Percentiles rank a stretch among this genome's conserved stretches.
Evolutionary conservation across 53 echinoderm and acorn worm species (phyloP).

Genomic region (Apostichopus leukothele): DNA sequence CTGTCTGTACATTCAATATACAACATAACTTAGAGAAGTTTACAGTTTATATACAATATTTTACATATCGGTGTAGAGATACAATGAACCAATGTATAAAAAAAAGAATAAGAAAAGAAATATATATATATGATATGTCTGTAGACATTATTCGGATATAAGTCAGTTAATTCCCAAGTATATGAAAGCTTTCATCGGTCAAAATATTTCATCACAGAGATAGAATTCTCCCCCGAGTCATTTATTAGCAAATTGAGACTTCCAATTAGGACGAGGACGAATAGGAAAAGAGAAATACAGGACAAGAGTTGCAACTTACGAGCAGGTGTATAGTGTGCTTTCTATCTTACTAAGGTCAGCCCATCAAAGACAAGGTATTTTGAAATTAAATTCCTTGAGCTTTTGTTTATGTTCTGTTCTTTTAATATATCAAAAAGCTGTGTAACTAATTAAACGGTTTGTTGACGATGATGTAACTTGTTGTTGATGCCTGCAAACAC

Average conservation of each 20-base stretch:
- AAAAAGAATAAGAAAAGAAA: background rate
- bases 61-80: background rate
- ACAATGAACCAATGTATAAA: background rate
- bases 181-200: background rate
- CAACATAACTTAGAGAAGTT: constrained; percentile 25
- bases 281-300: background rate
- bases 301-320: too few relatives aligned
- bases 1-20: background rate
- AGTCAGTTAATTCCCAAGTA: background rate
- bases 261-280: background rate
- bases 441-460: too few relatives aligned
- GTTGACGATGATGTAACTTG: too few relatives aligned
- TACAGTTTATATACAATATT: background rate
- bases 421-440: background rate
- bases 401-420: background rate
- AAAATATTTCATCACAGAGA: background rate
- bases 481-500: too few relatives aligned
- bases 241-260: background rate
- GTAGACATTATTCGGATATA: background rate
- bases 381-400: background rate
- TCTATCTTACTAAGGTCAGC: background rate
- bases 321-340: background rate
- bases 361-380: background rate
- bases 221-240: background rate
- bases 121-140: background rate